These are phyloP conservation scores for Leucopsar rothschildi DNA, from an alignment of 2,113 vertebrate species.

Conservation along the genomic window DNA sequence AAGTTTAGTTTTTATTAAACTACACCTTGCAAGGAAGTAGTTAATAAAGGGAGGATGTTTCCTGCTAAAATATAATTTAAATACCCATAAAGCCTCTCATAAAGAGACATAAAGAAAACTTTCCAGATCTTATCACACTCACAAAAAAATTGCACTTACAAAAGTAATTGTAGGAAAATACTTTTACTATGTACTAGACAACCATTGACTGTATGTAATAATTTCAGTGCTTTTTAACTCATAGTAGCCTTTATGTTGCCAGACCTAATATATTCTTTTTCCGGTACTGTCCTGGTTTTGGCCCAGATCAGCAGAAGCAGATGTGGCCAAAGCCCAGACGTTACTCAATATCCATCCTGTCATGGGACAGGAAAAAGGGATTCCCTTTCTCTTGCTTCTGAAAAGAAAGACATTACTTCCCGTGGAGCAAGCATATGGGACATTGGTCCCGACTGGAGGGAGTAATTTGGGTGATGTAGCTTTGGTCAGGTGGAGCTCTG, in stretches of 20 bases:
- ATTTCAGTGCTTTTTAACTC: not conserved
- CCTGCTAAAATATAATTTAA: not conserved
- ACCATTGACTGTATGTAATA: not conserved
- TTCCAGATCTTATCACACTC: not conserved
- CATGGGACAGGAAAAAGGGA: not conserved
- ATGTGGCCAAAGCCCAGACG: not conserved
- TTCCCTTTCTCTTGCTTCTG: not conserved
- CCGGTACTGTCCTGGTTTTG: not conserved
- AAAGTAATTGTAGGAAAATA: not conserved
- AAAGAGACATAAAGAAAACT: not conserved
- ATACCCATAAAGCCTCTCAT: not conserved
- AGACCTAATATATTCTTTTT: not conserved
- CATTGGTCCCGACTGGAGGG: rapidly evolving
- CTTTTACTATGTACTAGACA: not conserved
- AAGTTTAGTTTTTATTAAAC: not conserved
- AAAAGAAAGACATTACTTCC: not conserved
- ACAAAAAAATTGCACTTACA: not conserved
- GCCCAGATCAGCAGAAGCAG: not conserved
- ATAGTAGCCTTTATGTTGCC: not conserved
- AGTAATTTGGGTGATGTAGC: not conserved
- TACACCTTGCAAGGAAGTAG: not conserved
- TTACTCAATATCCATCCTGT: not conserved
- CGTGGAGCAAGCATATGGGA: not conserved
- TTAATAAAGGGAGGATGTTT: not conserved
- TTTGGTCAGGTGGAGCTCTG: not conserved